Conservation (phyloP, 2,888 invertebrate genomes). For the Exocentrus adspersus region DNA sequence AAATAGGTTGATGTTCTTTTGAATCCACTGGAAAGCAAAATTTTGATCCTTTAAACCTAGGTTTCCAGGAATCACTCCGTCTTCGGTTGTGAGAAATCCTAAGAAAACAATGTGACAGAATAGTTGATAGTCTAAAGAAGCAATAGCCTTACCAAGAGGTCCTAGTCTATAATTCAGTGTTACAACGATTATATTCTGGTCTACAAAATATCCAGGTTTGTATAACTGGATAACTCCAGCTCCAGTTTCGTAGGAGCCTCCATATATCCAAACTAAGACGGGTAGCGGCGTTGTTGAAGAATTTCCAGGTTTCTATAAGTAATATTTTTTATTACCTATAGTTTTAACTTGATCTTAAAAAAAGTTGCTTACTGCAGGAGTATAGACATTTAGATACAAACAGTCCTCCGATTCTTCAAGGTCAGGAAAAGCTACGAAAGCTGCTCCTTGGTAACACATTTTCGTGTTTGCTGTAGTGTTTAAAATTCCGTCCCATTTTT, state of each 20-base stretch:
- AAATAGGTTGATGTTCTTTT: constrained; percentile 32
- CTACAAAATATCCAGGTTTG: constrained; percentile 42
- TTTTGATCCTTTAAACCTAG: constrained; percentile 34
- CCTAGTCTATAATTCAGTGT: constrained; percentile 43
- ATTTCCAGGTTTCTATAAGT: constrained; percentile 22
- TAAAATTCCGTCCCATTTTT: constrained; percentile 31
- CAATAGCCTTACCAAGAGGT: constrained; percentile 34
- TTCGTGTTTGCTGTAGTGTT: constrained; percentile 32
- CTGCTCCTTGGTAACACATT: constrained; percentile 32
- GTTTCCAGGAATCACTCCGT: constrained; percentile 30
- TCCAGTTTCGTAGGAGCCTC: constrained; percentile 42
- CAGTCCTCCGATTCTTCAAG: constrained; percentile 45
- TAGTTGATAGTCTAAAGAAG: too few relatives aligned
- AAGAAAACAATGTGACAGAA: neutral
- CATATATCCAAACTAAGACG: constrained; percentile 50
- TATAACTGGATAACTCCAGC: constrained; percentile 31
- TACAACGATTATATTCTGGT: constrained; percentile 41
- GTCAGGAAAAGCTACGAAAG: neutral
- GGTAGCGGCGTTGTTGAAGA: constrained; percentile 22
- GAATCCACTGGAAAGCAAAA: constrained; percentile 33
- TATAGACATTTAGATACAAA: constrained; percentile 48
- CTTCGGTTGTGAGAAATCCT: constrained; percentile 24
- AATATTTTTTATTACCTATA: too few relatives aligned
- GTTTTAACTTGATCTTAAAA: too few relatives aligned
- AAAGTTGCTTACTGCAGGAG: constrained; percentile 39